Evolutionary conservation across 1,140 invertebrate genomes (phyloP), one percentile per base, ranked within the genome.

Genomic region (Zaprionus gabonicus): DNA sequence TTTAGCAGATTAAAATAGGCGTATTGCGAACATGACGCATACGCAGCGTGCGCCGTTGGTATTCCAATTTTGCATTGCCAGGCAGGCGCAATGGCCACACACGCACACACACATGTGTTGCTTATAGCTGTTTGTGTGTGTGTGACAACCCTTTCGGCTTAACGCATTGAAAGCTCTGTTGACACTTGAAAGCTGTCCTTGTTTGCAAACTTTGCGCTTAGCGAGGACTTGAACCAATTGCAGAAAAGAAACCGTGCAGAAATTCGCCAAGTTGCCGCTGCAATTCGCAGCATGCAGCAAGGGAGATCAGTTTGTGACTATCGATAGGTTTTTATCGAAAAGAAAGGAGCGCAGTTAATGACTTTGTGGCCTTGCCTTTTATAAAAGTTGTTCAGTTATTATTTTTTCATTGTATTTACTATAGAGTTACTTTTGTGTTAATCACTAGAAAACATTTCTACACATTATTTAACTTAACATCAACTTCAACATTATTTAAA

Each of bases 171-270:
- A 86, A 86, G 83, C 83, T 86, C 69, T 65, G 56, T 60, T 70
- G 71, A 78, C 69, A 73, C 71, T 59, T 38, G 70, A 87, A 86
- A 86, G 83, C 82, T 85, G 76, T 65, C 28, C 62, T 36, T 71
- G 58, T 56, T 69, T 69, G 83, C 72, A 78, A 87, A 86, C 83
- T 82, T 87, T 86, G 41, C 15, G 17, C 46, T 71, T 84, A 87
- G 81, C 69, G 34, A 28, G 56, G 81, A 78, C 80, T 53, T 36
- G 5, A 87, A 87, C 84, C 83, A 25, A 34, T 31, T 25, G 59
- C 68, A 38, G 53, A 20, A 46, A 15, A 20, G 0, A 15, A n/a
- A 17, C 17, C 56, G 23, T 15, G 4, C 12, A 38, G 25, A 62
- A 71, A 38, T 71, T 64, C 70, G n/a, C 20, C 9, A 57, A 62